These are phyloP conservation scores for Rosalia funebris DNA, from an alignment of 2,888 invertebrate genomes.

Conservation along the genomic window DNA sequence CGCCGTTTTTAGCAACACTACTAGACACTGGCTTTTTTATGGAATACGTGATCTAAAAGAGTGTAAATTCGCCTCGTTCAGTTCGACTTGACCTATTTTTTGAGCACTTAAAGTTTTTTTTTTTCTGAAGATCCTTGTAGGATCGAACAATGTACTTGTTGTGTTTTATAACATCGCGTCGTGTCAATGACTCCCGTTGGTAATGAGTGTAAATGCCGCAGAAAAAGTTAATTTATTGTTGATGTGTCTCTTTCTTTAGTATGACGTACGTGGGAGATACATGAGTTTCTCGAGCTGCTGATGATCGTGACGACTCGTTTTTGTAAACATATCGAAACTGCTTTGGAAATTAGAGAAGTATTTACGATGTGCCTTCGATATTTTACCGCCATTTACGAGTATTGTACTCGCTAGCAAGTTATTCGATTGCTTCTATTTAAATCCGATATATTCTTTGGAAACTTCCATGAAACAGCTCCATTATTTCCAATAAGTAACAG, in stretches of 20 bases:
- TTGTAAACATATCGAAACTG: neutral
- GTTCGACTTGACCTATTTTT: conserved; percentile 19
- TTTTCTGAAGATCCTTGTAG: too few species aligned
- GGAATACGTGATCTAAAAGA: conserved; percentile 14
- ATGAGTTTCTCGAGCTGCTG: too few species aligned
- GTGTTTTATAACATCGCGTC: neutral
- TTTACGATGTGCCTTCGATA: neutral
- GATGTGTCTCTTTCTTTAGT: too few species aligned
- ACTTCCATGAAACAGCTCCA: too few species aligned
- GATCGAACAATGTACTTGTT: too few species aligned
- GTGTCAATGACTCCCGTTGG: conserved; percentile 14
- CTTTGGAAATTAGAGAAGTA: neutral
- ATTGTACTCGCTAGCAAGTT: too few species aligned
- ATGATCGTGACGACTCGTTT: neutral
- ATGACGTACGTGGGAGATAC: too few species aligned
- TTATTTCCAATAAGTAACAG: too few species aligned
- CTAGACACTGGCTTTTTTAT: conserved; percentile 37
- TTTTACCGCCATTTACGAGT: too few species aligned
- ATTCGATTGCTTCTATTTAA: too few species aligned
- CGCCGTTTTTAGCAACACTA: conserved; percentile 52
- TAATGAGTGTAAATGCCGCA: conserved; percentile 10
- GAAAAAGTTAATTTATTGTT: conserved; percentile 8
- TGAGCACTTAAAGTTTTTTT: conserved; percentile 8
- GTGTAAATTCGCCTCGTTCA: conserved; percentile 9
- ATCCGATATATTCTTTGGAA: too few species aligned